Evolutionary conservation across 1,140 invertebrate species (phyloP).

Genomic region (Drosophila pallidifrons): DNA sequence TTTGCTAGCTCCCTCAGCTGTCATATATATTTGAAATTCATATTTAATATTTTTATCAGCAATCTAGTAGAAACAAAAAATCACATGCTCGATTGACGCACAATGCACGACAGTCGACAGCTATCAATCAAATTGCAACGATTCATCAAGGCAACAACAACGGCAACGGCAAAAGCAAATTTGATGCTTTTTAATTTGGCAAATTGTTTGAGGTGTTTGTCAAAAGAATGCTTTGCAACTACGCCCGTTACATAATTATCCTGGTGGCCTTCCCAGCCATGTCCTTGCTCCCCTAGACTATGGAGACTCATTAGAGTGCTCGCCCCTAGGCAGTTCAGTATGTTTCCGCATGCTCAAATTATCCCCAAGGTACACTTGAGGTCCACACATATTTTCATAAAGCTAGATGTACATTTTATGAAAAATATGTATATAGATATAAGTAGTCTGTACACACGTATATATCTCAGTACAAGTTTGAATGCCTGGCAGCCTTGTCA

Average conservation of each 20-base stretch:
- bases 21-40: constrained; percentile 9
- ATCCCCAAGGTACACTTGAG: constrained; percentile 62
- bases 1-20: neutral
- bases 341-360: constrained; percentile 55
- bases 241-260: constrained; percentile 29
- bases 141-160: constrained; percentile 55
- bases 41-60: constrained; percentile 6
- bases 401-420: constrained; percentile 18
- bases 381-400: constrained; percentile 39
- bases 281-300: neutral
- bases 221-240: constrained; percentile 17
- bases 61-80: constrained; percentile 9
- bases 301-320: constrained; percentile 60
- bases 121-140: constrained; percentile 53
- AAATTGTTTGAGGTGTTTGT: constrained; percentile 48
- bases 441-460: constrained; percentile 4
- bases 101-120: neutral
- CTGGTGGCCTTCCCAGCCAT: neutral
- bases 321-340: constrained; percentile 35
- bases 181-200: constrained; percentile 66
- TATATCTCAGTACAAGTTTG: constrained; percentile 47
- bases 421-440: constrained; percentile 38
- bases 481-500: constrained; percentile 66
- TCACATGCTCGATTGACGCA: constrained; percentile 1
- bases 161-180: neutral